Base-by-base conservation (phyloP, 2,797 vertebrate species). In the Cirrhinus molitorella region DNA sequence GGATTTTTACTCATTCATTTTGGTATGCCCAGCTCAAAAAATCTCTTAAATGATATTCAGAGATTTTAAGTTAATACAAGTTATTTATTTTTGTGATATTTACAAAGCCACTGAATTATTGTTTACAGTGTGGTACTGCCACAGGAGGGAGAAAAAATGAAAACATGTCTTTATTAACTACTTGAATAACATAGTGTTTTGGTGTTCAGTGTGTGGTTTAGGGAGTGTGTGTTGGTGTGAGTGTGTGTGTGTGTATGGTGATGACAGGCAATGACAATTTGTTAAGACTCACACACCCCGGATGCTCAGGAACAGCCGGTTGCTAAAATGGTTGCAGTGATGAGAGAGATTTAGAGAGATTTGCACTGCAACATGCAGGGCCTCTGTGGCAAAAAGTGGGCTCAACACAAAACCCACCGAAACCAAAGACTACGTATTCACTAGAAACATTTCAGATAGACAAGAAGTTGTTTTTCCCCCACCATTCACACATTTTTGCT, bases 171-270 rank as follows among this genome's bases (percentile, higher is more conserved):
- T 47, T 65, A 5, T 77, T 47, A 2, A 8, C 6, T 49, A 57
- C 4, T 43, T 23, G 5, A 57, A n/a, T 9, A 19, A 5, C 19
- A 1, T 67, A 23, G 53, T 55, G 28, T 16, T 55, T 71, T 25
- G 14, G 28, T 65, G 19, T 12, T 31, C 7, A 16, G 28, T 14
- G 34, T 70, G 19, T 73, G 34, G n/a, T 57, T 80, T 43, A 43
- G 21, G 65, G 75, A 70, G 25, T 71, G 51, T 79, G 51, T 86
- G 31, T 61, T 59, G 47, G 53, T 45, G 16, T 74, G 16, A 23
- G 31, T 47, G 28, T 51, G 43, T 63, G 31, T 47, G 28, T 51
- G 43, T 63, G 19, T 28, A 9, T 74, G 21, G 71, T 37, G 80
- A 47, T 31, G 25, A 43, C n/a, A 9, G 28, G 16, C 37, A 31